Base-by-base conservation (phyloP, 2,113 vertebrate genomes). In the Coturnix japonica region DNA sequence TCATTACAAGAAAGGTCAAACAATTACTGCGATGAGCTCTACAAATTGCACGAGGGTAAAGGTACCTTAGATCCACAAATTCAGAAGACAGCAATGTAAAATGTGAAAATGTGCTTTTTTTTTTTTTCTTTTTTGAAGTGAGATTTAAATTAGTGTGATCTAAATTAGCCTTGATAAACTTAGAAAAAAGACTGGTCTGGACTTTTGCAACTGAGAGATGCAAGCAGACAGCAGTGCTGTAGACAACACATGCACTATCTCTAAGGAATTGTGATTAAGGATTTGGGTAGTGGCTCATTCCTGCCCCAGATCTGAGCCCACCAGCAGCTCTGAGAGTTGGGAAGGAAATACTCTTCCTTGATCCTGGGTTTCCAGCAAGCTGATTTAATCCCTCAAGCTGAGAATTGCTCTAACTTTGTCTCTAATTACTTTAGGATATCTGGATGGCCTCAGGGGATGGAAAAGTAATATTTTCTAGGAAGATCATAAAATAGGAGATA, bases 371-470 rank as follows among this genome's bases (percentile, higher is more conserved):
- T 95, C 74, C 61, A 63, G 53, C 56, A 81, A 78, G 70, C 35
- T 90, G 39, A 44, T 86, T 91, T 91, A 83, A 86, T 94, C 31
- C 3, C 77, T 84, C 0, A 0, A 86, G 35, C 28, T 91, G 86
- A 90, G 85, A 90, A 83, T 71, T 78, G 35, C 57, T 90, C 53
- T 53, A 46, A 90, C 65, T 81, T 92, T 77, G 39, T 78, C 61
- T 85, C 65, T 77, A 90, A 86, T 81, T 90, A 88, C 76, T 95
- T 88, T 46, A 78, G 76, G 87, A 81, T 90, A 83, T 65, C 65
- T 87, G 17, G 30, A 49, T 79, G 59, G 70, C 63, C 86, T 70
- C 4, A 0, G 31, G 74, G 56, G 37, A 89, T 11, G 89, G 14
- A 81, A 79, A 81, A 90, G 53, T 93, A 89, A 72, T 90, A 86